phyloP scores from a whole-genome alignment of 92 coral and sea anemone genomes.

The Galaxea fascicularis region DNA sequence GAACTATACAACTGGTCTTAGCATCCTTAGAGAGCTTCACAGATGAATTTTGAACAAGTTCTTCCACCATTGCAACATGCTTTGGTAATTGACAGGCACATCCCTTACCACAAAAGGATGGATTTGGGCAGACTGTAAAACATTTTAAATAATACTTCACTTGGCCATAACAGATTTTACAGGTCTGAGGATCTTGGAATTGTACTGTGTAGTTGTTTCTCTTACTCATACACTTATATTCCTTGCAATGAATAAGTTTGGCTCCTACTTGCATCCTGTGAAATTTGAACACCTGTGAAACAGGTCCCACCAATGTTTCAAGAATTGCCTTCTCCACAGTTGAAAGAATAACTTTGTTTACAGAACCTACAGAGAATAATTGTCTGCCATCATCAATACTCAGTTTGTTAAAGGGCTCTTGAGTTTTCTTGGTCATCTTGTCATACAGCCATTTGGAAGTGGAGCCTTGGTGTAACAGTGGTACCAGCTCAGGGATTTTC shows the following conservation, averaged over 20 bases:
- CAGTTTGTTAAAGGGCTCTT: constrained; percentile 15
- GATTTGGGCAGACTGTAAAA: constrained; percentile 21
- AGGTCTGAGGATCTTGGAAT: not conserved
- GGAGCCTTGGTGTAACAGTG: constrained; percentile 56
- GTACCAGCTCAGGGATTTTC: constrained; percentile 54
- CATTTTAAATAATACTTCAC: constrained; percentile 14
- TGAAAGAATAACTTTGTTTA: constrained; percentile 3
- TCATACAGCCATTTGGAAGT: constrained; percentile 37
- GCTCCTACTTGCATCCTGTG: not conserved
- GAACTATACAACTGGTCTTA: constrained; percentile 9
- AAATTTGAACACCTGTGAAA: constrained; percentile 23
- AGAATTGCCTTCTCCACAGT: constrained; percentile 15
- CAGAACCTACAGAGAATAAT: constrained; percentile 1
- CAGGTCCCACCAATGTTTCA: constrained; percentile 7
- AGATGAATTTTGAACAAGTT: not conserved
- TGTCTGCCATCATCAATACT: constrained; percentile 12
- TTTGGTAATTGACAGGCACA: constrained; percentile 17
- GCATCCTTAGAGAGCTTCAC: not conserved
- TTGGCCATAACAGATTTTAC: constrained; percentile 19
- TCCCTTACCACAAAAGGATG: constrained; percentile 4
- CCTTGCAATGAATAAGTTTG: constrained; percentile 27
- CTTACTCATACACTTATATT: constrained; percentile 19
- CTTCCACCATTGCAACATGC: constrained; percentile 10
- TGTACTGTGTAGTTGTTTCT: constrained; percentile 26
- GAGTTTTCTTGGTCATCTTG: constrained; percentile 32